Conservation (phyloP, 2,888 invertebrate species). For the Hipparchia sbordonii region DNA sequence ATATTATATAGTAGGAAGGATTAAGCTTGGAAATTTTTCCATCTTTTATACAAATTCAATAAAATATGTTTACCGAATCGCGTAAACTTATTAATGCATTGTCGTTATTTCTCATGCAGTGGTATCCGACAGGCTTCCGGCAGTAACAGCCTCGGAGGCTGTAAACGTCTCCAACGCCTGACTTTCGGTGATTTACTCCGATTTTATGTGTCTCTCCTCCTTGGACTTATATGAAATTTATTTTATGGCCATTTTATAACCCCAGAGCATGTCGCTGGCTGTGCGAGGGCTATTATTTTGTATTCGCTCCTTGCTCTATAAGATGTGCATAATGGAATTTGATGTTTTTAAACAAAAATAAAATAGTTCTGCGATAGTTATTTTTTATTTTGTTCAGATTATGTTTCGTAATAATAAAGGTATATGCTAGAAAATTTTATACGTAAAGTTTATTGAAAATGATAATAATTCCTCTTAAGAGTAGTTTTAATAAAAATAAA, state of each 20-base stretch:
- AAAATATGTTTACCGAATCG: not conserved
- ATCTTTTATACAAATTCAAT: not conserved
- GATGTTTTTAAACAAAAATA: not conserved
- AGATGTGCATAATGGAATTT: slow-evolving; percentile 28
- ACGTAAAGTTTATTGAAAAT: no score
- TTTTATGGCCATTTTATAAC: slow-evolving; percentile 77
- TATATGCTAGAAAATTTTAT: no score
- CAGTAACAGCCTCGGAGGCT: slow-evolving; percentile 75
- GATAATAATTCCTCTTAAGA: no score
- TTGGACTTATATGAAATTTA: slow-evolving; percentile 78
- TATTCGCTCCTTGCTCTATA: slow-evolving; percentile 18
- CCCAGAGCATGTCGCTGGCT: slow-evolving; percentile 68
- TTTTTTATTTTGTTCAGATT: no score
- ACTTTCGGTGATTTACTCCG: slow-evolving; percentile 80
- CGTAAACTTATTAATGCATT: slow-evolving; percentile 9
- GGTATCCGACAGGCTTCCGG: slow-evolving; percentile 62
- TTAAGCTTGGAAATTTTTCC: no score
- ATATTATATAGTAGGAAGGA: no score
- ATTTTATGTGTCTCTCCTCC: slow-evolving; percentile 79
- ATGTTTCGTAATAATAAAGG: no score
- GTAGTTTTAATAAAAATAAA: not conserved
- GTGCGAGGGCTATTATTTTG: slow-evolving; percentile 22
- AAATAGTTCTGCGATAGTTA: no score
- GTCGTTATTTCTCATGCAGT: slow-evolving; percentile 67
- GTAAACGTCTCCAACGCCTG: slow-evolving; percentile 79